These are phyloP conservation scores for Lophotriccus pileatus DNA, from an alignment of 2,797 vertebrate genomes.

Conservation along the genomic window DNA sequence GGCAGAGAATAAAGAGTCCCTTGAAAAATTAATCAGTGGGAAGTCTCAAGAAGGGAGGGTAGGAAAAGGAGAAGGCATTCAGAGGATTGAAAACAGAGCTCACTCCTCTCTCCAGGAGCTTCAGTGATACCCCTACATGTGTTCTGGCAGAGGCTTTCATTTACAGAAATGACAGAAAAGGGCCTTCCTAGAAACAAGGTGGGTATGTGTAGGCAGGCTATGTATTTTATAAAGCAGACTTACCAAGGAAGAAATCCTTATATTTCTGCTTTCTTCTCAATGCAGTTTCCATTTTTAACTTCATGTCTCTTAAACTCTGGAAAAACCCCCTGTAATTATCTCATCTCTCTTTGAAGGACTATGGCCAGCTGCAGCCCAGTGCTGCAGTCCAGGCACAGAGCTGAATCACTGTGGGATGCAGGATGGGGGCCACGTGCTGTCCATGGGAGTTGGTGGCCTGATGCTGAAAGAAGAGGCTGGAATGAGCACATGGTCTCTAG, in stretches of 20 bases:
- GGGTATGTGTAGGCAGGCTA: not conserved
- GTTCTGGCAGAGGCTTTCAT: not conserved
- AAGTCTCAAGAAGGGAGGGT: not conserved
- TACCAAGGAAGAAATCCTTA: not conserved
- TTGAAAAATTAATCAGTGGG: not conserved
- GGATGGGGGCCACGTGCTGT: not conserved
- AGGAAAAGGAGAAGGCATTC: not conserved
- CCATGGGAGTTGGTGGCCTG: rapidly evolving
- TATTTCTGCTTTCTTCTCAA: not conserved
- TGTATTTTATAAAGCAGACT: not conserved
- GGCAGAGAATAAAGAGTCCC: conserved; percentile 12
- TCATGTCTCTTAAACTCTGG: not conserved
- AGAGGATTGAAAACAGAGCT: not conserved
- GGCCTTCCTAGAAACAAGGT: not conserved
- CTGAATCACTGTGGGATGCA: not conserved
- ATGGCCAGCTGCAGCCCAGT: not conserved
- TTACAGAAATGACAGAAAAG: not conserved
- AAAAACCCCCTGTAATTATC: not conserved
- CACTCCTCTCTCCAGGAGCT: not conserved
- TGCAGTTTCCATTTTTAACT: not conserved
- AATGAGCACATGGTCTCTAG: not conserved
- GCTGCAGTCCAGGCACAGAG: not conserved
- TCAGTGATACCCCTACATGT: not conserved
- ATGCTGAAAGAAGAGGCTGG: not conserved
- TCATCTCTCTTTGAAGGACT: not conserved